Percentiles rank a stretch among this genome's conserved stretches.
These are phyloP conservation scores for Drosophila kepulauana DNA, from an alignment of 1,140 invertebrate species.

Conservation along the genomic window DNA sequence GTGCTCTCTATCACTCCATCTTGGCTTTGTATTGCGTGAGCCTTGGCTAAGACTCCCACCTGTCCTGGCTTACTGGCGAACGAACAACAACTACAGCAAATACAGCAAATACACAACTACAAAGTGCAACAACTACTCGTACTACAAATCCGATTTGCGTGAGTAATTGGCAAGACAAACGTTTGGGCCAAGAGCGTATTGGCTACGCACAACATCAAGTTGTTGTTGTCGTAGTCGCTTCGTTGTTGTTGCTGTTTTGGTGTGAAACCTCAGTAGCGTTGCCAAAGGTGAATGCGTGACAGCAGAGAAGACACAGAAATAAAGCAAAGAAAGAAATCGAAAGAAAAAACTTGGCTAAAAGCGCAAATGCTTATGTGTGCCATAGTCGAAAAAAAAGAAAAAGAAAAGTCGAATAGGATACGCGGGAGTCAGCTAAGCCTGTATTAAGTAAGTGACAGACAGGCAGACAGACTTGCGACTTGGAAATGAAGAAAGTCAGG, in stretches of 20 bases:
- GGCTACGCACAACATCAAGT: constrained; percentile 29
- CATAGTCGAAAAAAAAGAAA: constrained; percentile 8
- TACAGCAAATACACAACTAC: constrained; percentile 2
- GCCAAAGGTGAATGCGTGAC: constrained; percentile 35
- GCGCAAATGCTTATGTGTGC: constrained; percentile 30
- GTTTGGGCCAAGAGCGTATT: constrained; percentile 53
- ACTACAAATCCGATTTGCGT: constrained; percentile 78
- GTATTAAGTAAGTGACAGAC: constrained; percentile 67
- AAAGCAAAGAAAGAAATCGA: constrained; percentile 45
- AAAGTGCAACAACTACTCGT: constrained; percentile 53
- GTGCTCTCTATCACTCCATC: constrained; percentile 17
- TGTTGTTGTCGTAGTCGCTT: constrained; percentile 18
- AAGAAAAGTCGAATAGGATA: constrained; percentile 1
- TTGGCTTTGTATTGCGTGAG: constrained; percentile 46
- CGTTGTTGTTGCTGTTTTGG: constrained; percentile 34
- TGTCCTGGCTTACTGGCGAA: constrained; percentile 42
- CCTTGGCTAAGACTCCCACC: constrained; percentile 33
- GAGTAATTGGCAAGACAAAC: constrained; percentile 80
- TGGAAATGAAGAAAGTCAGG: too few species aligned
- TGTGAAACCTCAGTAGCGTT: constrained; percentile 76
- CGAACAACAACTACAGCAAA: too few species aligned
- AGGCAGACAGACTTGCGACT: constrained; percentile 38
- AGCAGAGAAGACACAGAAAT: constrained; percentile 19
- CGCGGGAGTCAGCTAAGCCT: constrained; percentile 56
- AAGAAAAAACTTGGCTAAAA: constrained; percentile 40